Evolutionary conservation across 2,113 vertebrate species (phyloP).

Genomic region (Stercorarius parasiticus): DNA sequence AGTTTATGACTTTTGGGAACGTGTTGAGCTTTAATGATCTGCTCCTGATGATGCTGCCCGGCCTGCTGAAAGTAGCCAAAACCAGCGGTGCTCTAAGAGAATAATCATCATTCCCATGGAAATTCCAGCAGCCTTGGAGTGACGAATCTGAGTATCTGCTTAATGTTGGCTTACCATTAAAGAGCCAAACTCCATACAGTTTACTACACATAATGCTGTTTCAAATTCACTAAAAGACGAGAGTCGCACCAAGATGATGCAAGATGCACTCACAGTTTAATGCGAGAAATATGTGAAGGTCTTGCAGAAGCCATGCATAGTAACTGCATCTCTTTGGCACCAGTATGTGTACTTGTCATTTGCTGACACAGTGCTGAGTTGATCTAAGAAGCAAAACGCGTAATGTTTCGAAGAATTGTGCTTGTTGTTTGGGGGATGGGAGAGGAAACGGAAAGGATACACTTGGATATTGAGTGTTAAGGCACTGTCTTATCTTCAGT

Average conservation of each 20-base stretch:
- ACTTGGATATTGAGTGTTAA: not conserved
- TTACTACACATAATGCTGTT: not conserved
- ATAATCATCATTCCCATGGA: not conserved
- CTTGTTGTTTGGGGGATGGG: not conserved
- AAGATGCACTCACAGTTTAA: not conserved
- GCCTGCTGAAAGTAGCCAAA: not conserved
- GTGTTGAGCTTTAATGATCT: not conserved
- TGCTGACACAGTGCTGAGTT: not conserved
- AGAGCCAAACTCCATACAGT: accelerated
- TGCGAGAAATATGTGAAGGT: not conserved
- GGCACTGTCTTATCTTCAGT: not conserved
- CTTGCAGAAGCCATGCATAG: not conserved
- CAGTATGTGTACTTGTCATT: not conserved
- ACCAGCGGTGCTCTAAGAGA: not conserved
- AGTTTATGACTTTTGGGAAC: not conserved
- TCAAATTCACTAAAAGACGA: not conserved
- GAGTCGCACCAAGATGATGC: not conserved
- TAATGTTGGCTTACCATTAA: not conserved
- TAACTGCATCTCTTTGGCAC: not conserved
- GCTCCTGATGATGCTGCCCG: not conserved
- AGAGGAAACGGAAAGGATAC: not conserved
- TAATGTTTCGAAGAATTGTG: not conserved
- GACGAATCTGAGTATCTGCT: not conserved
- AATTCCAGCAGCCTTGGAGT: conserved; percentile 12
- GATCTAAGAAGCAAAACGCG: not conserved